Evolutionary conservation across 2,888 invertebrate species (phyloP), one percentile per base, ranked within the genome.

Genomic region (Troides oblongomaculatus): DNA sequence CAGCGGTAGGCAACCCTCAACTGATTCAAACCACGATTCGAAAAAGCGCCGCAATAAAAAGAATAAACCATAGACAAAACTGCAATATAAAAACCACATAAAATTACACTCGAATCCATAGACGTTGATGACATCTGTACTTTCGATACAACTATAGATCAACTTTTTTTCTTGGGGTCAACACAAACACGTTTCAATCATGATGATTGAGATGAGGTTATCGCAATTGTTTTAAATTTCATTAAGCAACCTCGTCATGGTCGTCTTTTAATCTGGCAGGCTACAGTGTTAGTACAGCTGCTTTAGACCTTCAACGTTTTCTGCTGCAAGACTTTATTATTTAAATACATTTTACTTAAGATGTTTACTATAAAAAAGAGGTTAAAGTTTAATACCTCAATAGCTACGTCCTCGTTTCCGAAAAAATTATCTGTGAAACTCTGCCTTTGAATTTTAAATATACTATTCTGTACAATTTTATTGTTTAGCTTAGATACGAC

Each of bases 31-130:
- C 30, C 43, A 74, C 23, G 85, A 90, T 74, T 79, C 80, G 50
- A 88, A 87, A 76, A 89, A 86, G 69, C 87, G 89, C 62, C 91
- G 92, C 78, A 84, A 82, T 77, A 91, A 90, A 79, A 92, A 90
- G 80, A 77, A 85, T 73, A 90, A 90, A 80, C 79, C 83, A 63
- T 89, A 68, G 72, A 67, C 53, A 53, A 62, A n/a, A 25, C 23
- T 39, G 18, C n/a, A 53, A 58, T n/a, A 66, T 30, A 61, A 64
- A 46, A 53, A 43, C 17, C 46, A 7, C 30, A 61, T 21, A 30
- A 56, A 57, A 70, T 53, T n/a, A 39, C 60, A 17, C 66, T 66
- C 66, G 56, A 70, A 66, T 59, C 21, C n/a, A 43, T 46, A 21
- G 62, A 70, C 46, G 50, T 6, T 10, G 23, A 21, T 59, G 57